Percentiles rank a stretch among this genome's conserved stretches.
These are phyloP conservation scores for Leptopilina clavipes DNA, from an alignment of 1,140 invertebrate species.

Conservation along the genomic window DNA sequence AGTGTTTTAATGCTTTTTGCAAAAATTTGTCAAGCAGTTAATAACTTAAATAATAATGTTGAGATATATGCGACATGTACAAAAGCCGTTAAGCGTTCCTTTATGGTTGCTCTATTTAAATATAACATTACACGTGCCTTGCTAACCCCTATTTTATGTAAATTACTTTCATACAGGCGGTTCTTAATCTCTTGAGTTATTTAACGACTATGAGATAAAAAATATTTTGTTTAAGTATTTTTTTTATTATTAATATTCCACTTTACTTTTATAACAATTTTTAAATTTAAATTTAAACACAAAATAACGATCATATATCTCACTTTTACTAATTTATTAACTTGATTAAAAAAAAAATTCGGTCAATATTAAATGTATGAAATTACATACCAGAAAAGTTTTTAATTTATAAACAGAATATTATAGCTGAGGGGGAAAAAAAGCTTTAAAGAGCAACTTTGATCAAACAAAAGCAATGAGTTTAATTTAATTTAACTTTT, in stretches of 20 bases:
- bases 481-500: slow-evolving; percentile 6
- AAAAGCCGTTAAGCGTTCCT: slow-evolving; percentile 22
- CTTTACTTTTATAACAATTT: neutral
- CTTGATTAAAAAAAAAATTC: too few species aligned
- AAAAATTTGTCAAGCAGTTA: neutral
- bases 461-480: neutral
- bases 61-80: neutral
- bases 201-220: slow-evolving; percentile 1
- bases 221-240: neutral
- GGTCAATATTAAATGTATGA: too few species aligned
- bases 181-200: slow-evolving; percentile 10
- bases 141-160: slow-evolving; percentile 9
- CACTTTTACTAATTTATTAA: too few species aligned
- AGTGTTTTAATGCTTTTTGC: neutral
- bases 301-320: too few species aligned
- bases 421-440: neutral
- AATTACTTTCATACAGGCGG: slow-evolving; percentile 3
- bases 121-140: neutral
- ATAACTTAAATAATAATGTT: slow-evolving; percentile 6
- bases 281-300: too few species aligned
- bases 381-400: too few species aligned
- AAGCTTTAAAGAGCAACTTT: neutral
- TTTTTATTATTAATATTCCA: neutral
- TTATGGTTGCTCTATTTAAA: slow-evolving; percentile 8
- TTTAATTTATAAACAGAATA: neutral